These are phyloP conservation scores for Hyposoter dolosus DNA, from an alignment of 2,888 invertebrate genomes.

Conservation along the genomic window DNA sequence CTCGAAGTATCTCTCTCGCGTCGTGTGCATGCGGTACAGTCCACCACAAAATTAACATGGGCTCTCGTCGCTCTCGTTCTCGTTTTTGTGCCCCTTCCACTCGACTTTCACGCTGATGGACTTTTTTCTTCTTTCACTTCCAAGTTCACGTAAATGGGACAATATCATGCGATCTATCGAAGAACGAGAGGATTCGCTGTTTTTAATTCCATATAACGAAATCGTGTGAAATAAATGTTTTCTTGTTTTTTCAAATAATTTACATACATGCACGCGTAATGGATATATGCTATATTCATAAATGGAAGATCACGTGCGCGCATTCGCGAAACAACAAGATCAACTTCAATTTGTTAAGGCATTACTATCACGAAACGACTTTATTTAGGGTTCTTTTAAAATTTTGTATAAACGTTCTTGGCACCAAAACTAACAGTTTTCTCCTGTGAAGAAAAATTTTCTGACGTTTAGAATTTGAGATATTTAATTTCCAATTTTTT, in stretches of 20 bases:
- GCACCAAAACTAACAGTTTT: too few species aligned
- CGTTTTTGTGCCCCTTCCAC: neutral
- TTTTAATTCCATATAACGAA: neutral
- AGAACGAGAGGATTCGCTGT: neutral
- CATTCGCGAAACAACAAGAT: conserved; percentile 33
- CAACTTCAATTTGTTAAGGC: conserved; percentile 47
- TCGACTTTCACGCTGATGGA: neutral
- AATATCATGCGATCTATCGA: neutral
- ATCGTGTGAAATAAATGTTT: too few species aligned
- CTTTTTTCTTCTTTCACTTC: conserved; percentile 16
- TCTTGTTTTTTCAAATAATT: neutral
- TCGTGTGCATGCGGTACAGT: conserved; percentile 32
- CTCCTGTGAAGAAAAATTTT: too few species aligned
- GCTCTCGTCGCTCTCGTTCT: neutral
- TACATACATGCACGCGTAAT: conserved; percentile 5
- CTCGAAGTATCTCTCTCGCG: conserved; percentile 5
- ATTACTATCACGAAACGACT: too few species aligned
- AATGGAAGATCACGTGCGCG: conserved; percentile 23
- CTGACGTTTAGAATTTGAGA: too few species aligned
- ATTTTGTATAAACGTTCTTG: too few species aligned
- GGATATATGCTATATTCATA: neutral
- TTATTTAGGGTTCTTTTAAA: too few species aligned
- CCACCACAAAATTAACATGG: conserved; percentile 26
- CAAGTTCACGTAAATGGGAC: conserved; percentile 27
- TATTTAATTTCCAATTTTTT: too few species aligned